Conservation (phyloP, 2,113 vertebrate species). For the Tachycineta bicolor region DNA sequence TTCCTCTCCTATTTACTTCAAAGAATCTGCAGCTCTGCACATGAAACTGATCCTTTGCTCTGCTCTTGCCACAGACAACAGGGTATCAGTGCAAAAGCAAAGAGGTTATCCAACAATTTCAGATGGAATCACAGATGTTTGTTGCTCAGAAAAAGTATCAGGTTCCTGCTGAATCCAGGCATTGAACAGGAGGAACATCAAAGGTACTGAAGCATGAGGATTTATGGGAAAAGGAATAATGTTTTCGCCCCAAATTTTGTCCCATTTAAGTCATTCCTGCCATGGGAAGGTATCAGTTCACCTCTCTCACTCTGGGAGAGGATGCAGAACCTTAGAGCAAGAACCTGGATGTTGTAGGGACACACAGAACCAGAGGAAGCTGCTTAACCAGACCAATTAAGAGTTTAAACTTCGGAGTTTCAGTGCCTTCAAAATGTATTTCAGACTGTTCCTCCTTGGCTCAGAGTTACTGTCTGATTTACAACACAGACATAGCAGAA, state of each 20-base stretch:
- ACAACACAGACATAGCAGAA: neutral
- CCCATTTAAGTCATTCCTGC: constrained; percentile 6
- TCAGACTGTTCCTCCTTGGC: neutral
- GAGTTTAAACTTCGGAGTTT: neutral
- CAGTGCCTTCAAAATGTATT: neutral
- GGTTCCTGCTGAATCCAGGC: neutral
- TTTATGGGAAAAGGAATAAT: neutral
- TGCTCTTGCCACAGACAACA: constrained; percentile 1
- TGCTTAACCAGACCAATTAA: neutral
- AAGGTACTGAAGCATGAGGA: neutral
- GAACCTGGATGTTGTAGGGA: neutral
- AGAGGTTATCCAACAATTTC: neutral
- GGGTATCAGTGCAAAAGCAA: neutral
- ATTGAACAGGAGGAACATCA: neutral
- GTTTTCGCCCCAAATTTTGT: neutral
- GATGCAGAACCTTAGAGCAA: constrained; percentile 3
- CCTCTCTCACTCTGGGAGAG: constrained; percentile 66
- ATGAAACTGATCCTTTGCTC: neutral
- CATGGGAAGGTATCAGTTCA: constrained; percentile 72
- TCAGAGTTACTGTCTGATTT: neutral
- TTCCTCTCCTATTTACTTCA: neutral
- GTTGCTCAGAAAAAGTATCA: neutral
- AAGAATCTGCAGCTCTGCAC: neutral
- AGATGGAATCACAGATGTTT: neutral
- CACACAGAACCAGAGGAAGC: neutral